A percentile compares a stretch with the other conserved stretches of the same genome.
Evolutionary conservation across 2,888 invertebrate genomes (phyloP).

Genomic region (Scelioninae gen. 1): DNA sequence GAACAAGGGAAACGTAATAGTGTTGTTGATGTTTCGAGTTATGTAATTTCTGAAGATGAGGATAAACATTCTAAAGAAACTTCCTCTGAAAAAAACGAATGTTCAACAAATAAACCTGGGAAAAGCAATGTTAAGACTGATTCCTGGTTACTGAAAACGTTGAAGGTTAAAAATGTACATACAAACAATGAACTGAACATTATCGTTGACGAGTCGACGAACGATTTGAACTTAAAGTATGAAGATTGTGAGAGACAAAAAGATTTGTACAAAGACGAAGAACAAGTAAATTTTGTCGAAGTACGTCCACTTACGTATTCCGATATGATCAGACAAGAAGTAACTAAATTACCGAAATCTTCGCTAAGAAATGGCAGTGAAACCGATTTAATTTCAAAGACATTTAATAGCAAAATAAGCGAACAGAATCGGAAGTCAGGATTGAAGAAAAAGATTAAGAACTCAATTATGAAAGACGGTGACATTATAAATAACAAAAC

Average conservation of each 20-base stretch:
- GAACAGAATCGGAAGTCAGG: conserved; percentile 64
- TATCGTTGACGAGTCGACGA: neutral
- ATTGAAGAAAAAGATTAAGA: conserved; percentile 37
- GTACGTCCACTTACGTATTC: conserved; percentile 37
- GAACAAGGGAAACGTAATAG: neutral
- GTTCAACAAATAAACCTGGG: conserved; percentile 38
- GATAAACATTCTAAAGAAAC: conserved; percentile 15
- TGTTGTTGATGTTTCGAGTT: conserved; percentile 71
- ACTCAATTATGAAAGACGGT: conserved; percentile 16
- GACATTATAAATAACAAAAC: conserved; percentile 19
- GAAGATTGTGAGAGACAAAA: neutral
- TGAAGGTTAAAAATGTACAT: conserved; percentile 27
- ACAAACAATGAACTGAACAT: neutral
- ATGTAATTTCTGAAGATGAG: conserved; percentile 79
- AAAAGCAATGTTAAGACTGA: conserved; percentile 75
- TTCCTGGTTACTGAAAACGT: conserved; percentile 50
- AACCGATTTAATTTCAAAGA: neutral
- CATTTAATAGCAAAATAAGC: conserved; percentile 64
- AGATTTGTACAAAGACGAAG: neutral
- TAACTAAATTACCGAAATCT: conserved; percentile 1
- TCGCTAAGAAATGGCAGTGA: conserved; percentile 3
- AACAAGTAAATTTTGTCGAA: conserved; percentile 2
- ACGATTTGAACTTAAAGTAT: neutral
- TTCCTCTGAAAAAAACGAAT: neutral
- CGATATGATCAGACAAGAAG: conserved; percentile 44